A percentile compares a stretch with the other conserved stretches of the same genome.
phyloP scores from a whole-genome alignment of 2,888 invertebrate species.

The Empis livida region DNA sequence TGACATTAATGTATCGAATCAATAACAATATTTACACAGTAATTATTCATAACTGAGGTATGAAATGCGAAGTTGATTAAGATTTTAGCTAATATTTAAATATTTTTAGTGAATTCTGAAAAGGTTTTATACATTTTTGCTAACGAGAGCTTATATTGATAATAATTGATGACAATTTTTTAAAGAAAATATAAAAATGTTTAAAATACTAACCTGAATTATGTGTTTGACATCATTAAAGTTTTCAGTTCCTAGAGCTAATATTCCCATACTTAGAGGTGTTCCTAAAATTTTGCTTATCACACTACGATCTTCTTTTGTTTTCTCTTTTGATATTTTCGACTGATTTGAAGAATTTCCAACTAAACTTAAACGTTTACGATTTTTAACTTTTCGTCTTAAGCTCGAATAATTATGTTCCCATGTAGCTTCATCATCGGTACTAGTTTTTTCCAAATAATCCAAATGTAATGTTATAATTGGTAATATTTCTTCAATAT shows the following conservation, averaged over 20 bases:
- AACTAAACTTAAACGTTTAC: constrained; percentile 19
- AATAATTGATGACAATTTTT: not conserved
- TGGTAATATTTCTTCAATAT: constrained; percentile 25
- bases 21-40: no score
- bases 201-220: constrained; percentile 47
- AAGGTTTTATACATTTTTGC: no score
- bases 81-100: no score
- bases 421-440: constrained; percentile 29
- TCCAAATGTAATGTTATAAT: constrained; percentile 26
- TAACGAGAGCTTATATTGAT: no score
- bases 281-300: constrained; percentile 53
- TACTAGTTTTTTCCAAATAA: constrained; percentile 23
- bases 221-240: constrained; percentile 65
- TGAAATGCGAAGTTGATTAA: no score
- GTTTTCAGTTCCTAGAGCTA: constrained; percentile 61
- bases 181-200: no score
- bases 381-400: constrained; percentile 24
- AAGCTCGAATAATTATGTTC: constrained; percentile 24
- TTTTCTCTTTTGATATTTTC: not conserved
- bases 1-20: no score
- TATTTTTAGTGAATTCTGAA: no score
- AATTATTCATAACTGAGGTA: no score
- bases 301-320: constrained; percentile 21
- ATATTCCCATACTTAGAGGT: constrained; percentile 58
- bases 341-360: not conserved